A percentile compares a stretch with the other conserved stretches of the same genome.
Conservation (phyloP, 1,140 invertebrate genomes). For the Andrena cerasifolii region DNA sequence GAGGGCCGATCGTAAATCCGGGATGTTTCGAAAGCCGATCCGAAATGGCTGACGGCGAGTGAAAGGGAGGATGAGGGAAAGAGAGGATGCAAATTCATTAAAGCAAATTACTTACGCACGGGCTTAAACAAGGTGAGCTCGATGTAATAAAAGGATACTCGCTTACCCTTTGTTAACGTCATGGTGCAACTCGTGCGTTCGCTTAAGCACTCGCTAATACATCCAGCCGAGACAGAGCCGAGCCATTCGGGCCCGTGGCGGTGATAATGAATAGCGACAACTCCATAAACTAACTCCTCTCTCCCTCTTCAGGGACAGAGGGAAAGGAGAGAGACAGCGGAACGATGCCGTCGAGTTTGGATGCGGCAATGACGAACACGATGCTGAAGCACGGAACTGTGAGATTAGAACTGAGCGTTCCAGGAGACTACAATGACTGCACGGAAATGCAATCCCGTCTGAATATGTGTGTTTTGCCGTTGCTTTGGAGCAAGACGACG, state of each 20-base stretch:
- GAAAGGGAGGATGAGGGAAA: background rate
- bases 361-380: slow-evolving; percentile 8
- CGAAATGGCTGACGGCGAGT: background rate
- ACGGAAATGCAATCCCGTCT: background rate
- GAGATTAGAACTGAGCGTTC: slow-evolving; percentile 13
- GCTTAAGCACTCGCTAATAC: slow-evolving; percentile 71
- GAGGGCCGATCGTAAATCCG: slow-evolving; percentile 23
- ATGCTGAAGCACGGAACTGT: slow-evolving; percentile 6
- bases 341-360: slow-evolving; percentile 3
- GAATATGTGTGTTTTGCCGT: too few relatives aligned
- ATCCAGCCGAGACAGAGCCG: slow-evolving; percentile 53
- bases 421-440: background rate
- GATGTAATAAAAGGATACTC: slow-evolving; percentile 68
- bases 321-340: background rate
- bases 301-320: too few relatives aligned
- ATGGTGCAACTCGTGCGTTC: slow-evolving; percentile 59
- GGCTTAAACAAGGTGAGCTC: slow-evolving; percentile 58
- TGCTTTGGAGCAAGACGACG: too few relatives aligned
- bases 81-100: slow-evolving; percentile 65
- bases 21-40: background rate
- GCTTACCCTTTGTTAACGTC: slow-evolving; percentile 73
- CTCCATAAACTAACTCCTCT: slow-evolving; percentile 68
- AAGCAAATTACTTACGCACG: slow-evolving; percentile 66
- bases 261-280: slow-evolving; percentile 75
- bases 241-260: slow-evolving; percentile 52